Evolutionary conservation across 2,888 invertebrate species (phyloP), one percentile per base, ranked within the genome.

Genomic region (Philopedon plagiatum): DNA sequence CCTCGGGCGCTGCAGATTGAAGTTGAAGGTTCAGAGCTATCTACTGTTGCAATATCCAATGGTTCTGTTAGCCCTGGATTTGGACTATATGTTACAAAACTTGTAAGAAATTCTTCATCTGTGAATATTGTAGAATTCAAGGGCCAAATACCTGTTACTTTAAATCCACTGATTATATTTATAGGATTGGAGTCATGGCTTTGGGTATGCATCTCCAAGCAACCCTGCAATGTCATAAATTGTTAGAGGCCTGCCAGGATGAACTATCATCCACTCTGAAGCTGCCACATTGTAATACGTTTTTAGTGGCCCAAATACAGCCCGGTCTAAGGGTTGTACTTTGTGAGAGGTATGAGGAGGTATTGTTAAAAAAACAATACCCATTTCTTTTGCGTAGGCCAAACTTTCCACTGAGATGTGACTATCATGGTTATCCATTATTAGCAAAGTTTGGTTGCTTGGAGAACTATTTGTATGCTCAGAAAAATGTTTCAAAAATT

Each of bases 291-390:
- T 54, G 8, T 26, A 29, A 13, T 54, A 54, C 7, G 54, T 54
- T 23, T 54, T 54, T 11, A 54, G 21, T 7, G 54, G 54, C 2
- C 54, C 54, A 54, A 54, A 54, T 11, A 54, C 54, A 13, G 23
- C 23, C 8, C 54, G 54, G 11, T 54, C 54, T 2, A 54, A n/a
- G 4, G 54, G 54, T n/a, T 54, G 54, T 9, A 54, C 5, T n/a
- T 54, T 54, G 13, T 54, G 54, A 8, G 8, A 21, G 7, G 54
- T 21, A n/a, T 54, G 54, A 37, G 37, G 37, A 7, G 37, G 37
- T 11, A 37, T 5, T 11, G n/a, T 37, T 7, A 54, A 18, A 5
- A 54, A 7, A 3, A 29, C 29, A 3, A 54, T 3, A 26, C 54
- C 54, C 7, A 7, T 26, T 2, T 21, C 23, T 54, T 13, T 21